Conservation (phyloP, 2,113 vertebrate species). For the Ia io region DNA sequence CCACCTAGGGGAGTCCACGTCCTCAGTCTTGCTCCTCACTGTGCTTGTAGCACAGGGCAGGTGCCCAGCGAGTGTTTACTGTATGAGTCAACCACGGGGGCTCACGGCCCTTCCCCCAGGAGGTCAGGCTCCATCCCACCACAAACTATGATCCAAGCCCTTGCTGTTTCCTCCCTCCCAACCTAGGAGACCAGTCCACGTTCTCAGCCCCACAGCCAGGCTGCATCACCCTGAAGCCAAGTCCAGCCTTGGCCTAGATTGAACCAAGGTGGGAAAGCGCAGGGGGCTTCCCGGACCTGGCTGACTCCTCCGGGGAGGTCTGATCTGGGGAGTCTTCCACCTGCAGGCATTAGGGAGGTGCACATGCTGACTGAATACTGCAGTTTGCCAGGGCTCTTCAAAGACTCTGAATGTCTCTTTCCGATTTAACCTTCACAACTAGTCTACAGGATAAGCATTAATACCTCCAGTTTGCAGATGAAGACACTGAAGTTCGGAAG, state of each 20-base stretch:
- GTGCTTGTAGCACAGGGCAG: not conserved
- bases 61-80: no score
- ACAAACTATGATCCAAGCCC: not conserved
- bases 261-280: not conserved
- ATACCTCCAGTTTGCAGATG: not conserved
- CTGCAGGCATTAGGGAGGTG: rapidly evolving
- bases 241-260: not conserved
- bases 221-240: not conserved
- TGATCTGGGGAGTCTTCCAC: not conserved
- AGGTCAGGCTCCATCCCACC: no score
- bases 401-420: not conserved
- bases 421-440: not conserved
- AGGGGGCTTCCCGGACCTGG: not conserved
- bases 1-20: not conserved
- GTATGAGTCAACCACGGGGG: not conserved
- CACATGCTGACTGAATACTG: not conserved
- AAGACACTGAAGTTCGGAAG: not conserved
- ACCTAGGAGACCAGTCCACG: not conserved
- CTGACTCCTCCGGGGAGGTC: not conserved
- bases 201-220: not conserved
- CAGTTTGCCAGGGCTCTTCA: not conserved
- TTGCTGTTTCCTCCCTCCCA: not conserved
- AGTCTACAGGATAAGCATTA: not conserved
- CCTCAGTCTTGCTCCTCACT: not conserved
- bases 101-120: not conserved